phyloP scores from a whole-genome alignment of 1,140 invertebrate species.

The Argopecten irradians region DNA sequence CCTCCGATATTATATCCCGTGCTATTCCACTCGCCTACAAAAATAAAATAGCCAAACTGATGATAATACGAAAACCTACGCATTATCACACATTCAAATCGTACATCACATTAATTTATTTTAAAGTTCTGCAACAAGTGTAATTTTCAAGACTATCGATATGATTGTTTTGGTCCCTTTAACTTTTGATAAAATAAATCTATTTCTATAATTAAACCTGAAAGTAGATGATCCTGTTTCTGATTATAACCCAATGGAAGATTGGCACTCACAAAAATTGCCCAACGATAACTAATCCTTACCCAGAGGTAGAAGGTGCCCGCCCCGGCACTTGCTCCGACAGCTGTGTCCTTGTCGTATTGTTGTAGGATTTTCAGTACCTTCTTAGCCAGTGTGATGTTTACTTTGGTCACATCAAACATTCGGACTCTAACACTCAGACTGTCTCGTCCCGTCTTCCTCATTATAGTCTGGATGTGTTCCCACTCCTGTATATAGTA shows the following conservation, averaged over 20 bases:
- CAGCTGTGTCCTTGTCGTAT: constrained; percentile 49
- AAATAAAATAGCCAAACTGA: background rate
- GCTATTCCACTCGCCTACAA: background rate
- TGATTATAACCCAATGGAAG: too few species aligned
- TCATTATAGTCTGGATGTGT: constrained; percentile 48
- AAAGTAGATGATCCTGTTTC: too few species aligned
- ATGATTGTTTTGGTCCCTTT: too few species aligned
- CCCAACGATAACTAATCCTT: constrained; percentile 1
- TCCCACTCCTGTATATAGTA: constrained; percentile 47
- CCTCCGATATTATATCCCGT: background rate
- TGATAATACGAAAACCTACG: too few species aligned
- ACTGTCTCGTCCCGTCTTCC: constrained; percentile 50
- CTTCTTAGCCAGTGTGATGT: constrained; percentile 26
- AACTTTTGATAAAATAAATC: too few species aligned
- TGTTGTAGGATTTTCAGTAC: constrained; percentile 43
- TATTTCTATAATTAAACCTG: too few species aligned
- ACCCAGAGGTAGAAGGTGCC: constrained; percentile 67
- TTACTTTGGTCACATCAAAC: constrained; percentile 54
- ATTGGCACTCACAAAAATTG: too few species aligned
- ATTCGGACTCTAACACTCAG: background rate
- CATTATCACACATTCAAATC: too few species aligned
- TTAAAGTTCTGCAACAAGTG: too few species aligned
- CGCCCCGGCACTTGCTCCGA: constrained; percentile 58
- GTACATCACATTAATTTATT: too few species aligned
- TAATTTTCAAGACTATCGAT: too few species aligned